Evolutionary conservation across 2,888 invertebrate species (phyloP), one percentile per base, ranked within the genome.

Genomic region (Eustalomyia histrio): DNA sequence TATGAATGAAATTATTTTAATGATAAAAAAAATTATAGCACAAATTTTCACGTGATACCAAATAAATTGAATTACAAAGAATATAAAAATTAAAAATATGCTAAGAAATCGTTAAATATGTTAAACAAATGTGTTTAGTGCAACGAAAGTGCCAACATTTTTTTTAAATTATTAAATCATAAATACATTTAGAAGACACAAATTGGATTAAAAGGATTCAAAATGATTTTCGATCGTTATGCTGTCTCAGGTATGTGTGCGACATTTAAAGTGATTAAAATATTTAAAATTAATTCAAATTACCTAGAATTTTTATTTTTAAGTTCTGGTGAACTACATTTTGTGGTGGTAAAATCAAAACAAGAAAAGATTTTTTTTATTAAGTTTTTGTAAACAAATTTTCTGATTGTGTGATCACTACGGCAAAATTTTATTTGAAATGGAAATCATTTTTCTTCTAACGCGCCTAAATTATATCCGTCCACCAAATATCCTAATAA

Each of bases 161-260:
- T n/a, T n/a, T 14, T 64, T 29, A 1, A 55, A 52, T n/a, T 10
- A 47, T 65, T 29, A 47, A 52, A 39, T 14, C 1, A 5, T 2
- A 65, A 65, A 33, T 35, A 65, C 2, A 58, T n/a, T 35, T 53
- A 6, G 21, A 17, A 61, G n/a, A 55, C 35, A 8, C 53, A 65
- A 67, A 55, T 43, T 67, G 67, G 67, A 67, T 67, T 67, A 67
- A 67, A 21, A 47, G 61, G 53, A 39, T 47, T 47, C 43, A 83
- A 80, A 69, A 90, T 90, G 90, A 84, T 90, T 83, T 90, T 88
- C 84, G 90, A 90, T 84, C 88, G 89, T 43, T 90, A 88, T 86
- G 87, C 86, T 80, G 88, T 89, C 87, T 87, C 90, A 90, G 90
- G 90, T 90, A 87, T 47, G 43, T 47, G 43, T 47, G 43, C 43